Base-by-base conservation (phyloP, 2,888 invertebrate species). In the Silvanus unidentatus region DNA sequence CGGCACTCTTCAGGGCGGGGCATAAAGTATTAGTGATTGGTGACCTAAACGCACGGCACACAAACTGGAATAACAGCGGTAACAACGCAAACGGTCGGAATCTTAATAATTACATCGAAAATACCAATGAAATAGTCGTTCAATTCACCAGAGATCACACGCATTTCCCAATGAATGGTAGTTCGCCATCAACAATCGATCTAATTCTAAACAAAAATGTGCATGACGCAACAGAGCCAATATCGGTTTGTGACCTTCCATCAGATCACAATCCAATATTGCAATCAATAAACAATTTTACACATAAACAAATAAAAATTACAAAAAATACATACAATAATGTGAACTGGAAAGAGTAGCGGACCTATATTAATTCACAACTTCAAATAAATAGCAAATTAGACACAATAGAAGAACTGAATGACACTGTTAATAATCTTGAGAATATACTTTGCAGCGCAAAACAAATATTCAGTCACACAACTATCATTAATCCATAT, bases 21-120 rank as follows among this genome's bases (percentile, higher is more conserved):
- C 16, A 16, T n/a, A 38, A 16, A 16, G 38, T 38, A 1, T 3
- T 38, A 1, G 12, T 45, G 8, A 16, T 39, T 10, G 48, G 48
- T 1, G 48, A 48, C 10, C 37, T 43, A 1, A 48, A 48, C 10
- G 45, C 43, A 2, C 39, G 28, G 35, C 48, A 48, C 16, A 11
- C 35, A 8, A 9, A 10, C 13, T 48, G 45, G 43, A 40, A 34
- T 13, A 40, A 43, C 16, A 12, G 11, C 14, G 2, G 22, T 4
- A 32, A 38, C 14, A 48, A 48, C n/a, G 13, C 40, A 35, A 39
- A 41, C 9, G 47, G 43, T 4, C 14, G 12, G 27, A 28, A 35
- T 6, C 11, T 48, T n/a, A 22, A 38, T 8, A 10, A 16, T 2
- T 22, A 16, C 11, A n/a, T 16, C 1, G 12, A n/a, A 1, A n/a